phyloP scores from a whole-genome alignment of 2,888 invertebrate species.

The Nomada ruficornis region DNA sequence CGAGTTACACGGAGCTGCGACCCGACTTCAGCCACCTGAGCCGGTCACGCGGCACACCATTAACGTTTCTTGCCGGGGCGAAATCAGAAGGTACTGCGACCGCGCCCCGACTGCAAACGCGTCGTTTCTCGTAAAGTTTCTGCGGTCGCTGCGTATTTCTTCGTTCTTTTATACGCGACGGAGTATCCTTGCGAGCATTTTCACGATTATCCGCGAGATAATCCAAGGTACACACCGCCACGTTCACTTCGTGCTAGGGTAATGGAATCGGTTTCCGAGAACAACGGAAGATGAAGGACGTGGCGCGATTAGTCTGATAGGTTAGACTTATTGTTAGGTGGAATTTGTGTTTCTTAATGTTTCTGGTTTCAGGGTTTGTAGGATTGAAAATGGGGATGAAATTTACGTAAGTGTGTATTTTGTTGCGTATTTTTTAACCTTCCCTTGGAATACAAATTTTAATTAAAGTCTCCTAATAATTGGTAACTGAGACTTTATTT shows the following conservation, averaged over 20 bases:
- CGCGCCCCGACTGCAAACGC: slow-evolving; percentile 16
- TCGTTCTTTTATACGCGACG: background rate
- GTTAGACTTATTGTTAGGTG: too few relatives aligned
- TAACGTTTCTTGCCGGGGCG: slow-evolving; percentile 60
- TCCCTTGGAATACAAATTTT: too few relatives aligned
- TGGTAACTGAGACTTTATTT: too few relatives aligned
- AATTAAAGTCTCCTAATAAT: too few relatives aligned
- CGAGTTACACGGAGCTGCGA: slow-evolving; percentile 62
- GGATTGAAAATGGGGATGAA: background rate
- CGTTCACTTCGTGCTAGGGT: background rate
- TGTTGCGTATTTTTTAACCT: too few relatives aligned
- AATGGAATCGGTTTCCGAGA: slow-evolving; percentile 3
- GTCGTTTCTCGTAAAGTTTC: slow-evolving; percentile 27
- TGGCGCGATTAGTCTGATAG: background rate
- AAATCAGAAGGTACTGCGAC: slow-evolving; percentile 60
- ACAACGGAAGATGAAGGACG: background rate
- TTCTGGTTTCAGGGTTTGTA: too few relatives aligned
- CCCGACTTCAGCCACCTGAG: slow-evolving; percentile 61
- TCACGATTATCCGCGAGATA: background rate
- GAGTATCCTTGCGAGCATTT: background rate
- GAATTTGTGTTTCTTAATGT: too few relatives aligned
- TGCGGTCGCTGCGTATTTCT: background rate
- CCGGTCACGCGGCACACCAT: slow-evolving; percentile 70
- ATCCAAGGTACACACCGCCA: background rate
- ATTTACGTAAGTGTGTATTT: background rate